Base-by-base conservation (phyloP, 2,113 vertebrate species). In the Fregata magnificens region DNA sequence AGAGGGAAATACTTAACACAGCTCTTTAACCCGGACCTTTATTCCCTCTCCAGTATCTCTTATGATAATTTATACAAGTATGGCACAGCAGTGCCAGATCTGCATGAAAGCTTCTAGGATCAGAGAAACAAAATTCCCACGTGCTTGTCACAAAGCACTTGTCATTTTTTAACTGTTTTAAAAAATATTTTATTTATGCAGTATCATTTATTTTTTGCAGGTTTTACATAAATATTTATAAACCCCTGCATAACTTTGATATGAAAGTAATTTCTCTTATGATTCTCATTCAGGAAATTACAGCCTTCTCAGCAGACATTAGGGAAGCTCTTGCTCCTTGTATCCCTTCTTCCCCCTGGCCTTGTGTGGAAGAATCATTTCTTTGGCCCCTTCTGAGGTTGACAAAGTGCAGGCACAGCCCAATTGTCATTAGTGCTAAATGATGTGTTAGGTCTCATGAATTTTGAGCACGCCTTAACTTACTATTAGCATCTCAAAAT, bases 371-470 rank as follows among this genome's bases (percentile, higher is more conserved):
- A 17, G 58, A 76, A 5, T 55, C 11, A 6, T 45, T 66, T 9
- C 81, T 63, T 40, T 29, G 19, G 25, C 38, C 58, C 49, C 58
- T 47, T 50, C 77, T 14, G 17, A 38, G 62, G 32, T 44, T 86
- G 73, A 17, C 62, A 63, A 10, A 86, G 40, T 34, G 12, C 63
- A 28, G 32, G 44, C 55, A n/a, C 67, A 42, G 67, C 34, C 44
- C 36, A 3, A 0, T 3, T 21, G 7, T n/a, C 83, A 5, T 22
- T 7, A 20, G 56, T 13, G 6, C 55, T 21, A 24, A 38, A 7
- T 4, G 44, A 11, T 28, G 34, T 4, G 2, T 19, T 29, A 2
- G 20, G 7, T 17, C 49, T 74, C 3, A 1, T 4, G 45, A 16
- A 16, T 31, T 72, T 8, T 20, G 16, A 21, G 45, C 56, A 29